phyloP scores from a whole-genome alignment of 2,113 vertebrate species.

The Ptilorrhoa leucosticta region DNA sequence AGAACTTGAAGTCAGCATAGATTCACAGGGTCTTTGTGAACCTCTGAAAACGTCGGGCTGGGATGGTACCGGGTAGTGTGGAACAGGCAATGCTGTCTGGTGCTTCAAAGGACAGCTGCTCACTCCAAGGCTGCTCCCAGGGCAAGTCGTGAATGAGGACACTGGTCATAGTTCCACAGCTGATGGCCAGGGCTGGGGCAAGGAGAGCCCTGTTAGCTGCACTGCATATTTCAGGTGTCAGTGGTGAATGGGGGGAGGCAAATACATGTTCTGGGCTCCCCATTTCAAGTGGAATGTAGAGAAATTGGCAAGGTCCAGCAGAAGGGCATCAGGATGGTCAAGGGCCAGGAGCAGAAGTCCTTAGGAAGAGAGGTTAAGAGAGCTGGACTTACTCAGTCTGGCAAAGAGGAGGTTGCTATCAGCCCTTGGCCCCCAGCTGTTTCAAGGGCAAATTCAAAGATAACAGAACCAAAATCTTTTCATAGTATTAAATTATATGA shows the following conservation, averaged over 20 bases:
- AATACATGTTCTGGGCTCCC: background rate
- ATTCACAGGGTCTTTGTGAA: background rate
- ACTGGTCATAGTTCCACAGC: background rate
- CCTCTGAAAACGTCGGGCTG: background rate
- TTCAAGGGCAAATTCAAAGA: background rate
- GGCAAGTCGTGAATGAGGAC: background rate
- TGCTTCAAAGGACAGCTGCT: background rate
- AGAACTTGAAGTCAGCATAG: background rate
- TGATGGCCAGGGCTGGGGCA: background rate
- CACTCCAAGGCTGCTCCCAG: background rate
- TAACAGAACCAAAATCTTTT: background rate
- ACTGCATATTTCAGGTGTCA: background rate
- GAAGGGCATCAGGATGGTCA: background rate
- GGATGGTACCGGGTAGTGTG: background rate
- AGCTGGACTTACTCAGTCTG: background rate
- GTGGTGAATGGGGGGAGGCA: fast-evolving
- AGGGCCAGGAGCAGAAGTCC: background rate
- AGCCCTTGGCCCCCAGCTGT: fast-evolving
- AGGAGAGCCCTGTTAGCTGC: background rate
- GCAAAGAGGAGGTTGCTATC: background rate
- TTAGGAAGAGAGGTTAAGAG: background rate
- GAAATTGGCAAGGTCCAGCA: background rate
- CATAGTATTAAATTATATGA: background rate
- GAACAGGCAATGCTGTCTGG: background rate
- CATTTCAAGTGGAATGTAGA: background rate